Percentiles rank a stretch among this genome's conserved stretches.
Conservation (phyloP, 2,888 invertebrate genomes). For the Dermolepida albohirtum region DNA sequence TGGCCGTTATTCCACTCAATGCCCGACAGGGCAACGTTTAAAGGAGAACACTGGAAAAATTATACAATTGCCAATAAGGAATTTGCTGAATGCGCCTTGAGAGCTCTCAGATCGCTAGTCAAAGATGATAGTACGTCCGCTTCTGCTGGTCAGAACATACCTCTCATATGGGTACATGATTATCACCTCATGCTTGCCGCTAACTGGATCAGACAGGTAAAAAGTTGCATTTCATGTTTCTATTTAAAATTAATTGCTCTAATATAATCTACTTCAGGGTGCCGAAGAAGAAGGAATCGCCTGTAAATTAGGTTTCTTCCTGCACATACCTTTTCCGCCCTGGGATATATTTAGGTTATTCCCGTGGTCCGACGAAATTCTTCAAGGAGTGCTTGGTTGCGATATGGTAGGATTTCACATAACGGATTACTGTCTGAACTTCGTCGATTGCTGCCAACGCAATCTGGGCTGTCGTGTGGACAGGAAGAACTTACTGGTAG, state of each 20-base stretch:
- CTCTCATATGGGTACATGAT: conserved; percentile 94
- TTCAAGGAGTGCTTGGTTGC: conserved; percentile 91
- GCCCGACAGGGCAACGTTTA: conserved; percentile 89
- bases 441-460: conserved; percentile 91
- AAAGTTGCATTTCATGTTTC: conserved; percentile 36
- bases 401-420: conserved; percentile 96
- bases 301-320: conserved; percentile 89
- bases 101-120: conserved; percentile 72
- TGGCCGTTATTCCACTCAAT: conserved; percentile 95
- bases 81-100: conserved; percentile 84
- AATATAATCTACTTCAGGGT: conserved; percentile 63
- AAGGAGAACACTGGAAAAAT: conserved; percentile 84
- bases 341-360: conserved; percentile 93
- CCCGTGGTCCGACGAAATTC: conserved; percentile 93
- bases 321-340: conserved; percentile 95
- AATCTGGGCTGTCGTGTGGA: conserved; percentile 89
- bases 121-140: conserved; percentile 62
- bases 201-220: conserved; percentile 87
- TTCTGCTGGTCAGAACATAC: conserved; percentile 65
- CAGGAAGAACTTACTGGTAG: conserved; percentile 86
- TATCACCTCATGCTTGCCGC: conserved; percentile 94
- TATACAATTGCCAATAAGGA: conserved; percentile 83
- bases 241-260: not conserved
- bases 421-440: conserved; percentile 90
- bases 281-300: conserved; percentile 82